A percentile compares a stretch with the other conserved stretches of the same genome.
phyloP scores from a whole-genome alignment of 2,888 invertebrate genomes.

The Anaspis maculata region DNA sequence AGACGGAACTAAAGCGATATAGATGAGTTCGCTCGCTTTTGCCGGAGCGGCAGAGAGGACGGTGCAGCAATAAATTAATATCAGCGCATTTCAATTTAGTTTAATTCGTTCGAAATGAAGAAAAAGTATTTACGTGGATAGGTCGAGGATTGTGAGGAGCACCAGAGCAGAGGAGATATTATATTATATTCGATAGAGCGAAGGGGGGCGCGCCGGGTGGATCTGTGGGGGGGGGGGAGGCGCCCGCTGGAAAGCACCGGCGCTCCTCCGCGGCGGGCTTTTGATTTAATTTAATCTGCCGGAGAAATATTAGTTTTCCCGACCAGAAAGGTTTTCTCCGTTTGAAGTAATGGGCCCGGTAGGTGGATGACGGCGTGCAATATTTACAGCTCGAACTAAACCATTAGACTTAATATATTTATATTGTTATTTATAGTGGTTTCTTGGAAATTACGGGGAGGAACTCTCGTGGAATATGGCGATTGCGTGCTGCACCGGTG shows the following conservation, averaged over 20 bases:
- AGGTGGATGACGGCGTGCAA: conserved; percentile 23
- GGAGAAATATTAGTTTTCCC: conserved; percentile 41
- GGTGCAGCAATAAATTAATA: conserved; percentile 41
- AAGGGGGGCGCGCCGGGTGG: conserved; percentile 30
- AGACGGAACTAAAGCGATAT: conserved; percentile 11
- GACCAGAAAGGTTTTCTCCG: conserved; percentile 33
- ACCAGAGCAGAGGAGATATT: conserved; percentile 30
- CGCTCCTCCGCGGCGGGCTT: conserved; percentile 29
- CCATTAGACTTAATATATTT: conserved; percentile 40
- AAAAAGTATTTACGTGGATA: conserved; percentile 38
- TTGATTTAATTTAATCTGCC: conserved; percentile 44
- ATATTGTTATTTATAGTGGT: conserved; percentile 39
- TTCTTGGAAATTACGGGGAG: conserved; percentile 33
- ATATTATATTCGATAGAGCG: conserved; percentile 34
- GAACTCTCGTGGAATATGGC: conserved; percentile 21
- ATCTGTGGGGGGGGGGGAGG: too few species aligned
- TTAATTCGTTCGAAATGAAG: conserved; percentile 41
- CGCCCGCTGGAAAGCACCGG: too few species aligned
- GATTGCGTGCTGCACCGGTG: too few species aligned
- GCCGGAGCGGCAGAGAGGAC: conserved; percentile 17
- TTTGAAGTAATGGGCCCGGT: conserved; percentile 30
- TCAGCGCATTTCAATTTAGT: conserved; percentile 43
- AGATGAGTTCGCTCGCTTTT: not conserved
- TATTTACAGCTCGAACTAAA: conserved; percentile 38
- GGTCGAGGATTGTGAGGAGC: conserved; percentile 28